Evolutionary conservation across 2,888 invertebrate species (phyloP).

Genomic region (Tethea ocularis): DNA sequence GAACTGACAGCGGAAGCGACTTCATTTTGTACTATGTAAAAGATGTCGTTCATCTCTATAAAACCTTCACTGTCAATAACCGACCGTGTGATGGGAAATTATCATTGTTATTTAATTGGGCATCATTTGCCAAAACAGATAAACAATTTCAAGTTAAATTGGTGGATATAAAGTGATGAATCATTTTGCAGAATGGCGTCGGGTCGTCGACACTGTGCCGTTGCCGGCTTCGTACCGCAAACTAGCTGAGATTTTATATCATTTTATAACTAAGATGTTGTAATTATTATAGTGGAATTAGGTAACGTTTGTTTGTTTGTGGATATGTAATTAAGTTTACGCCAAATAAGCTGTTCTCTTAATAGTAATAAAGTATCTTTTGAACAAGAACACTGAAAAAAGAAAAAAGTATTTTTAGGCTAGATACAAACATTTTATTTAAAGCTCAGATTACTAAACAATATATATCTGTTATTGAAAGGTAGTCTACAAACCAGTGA

Average conservation of each 20-base stretch:
- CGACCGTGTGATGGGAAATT: background rate
- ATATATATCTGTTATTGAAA: too few species aligned
- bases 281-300: background rate
- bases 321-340: background rate
- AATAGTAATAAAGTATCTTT: too few species aligned
- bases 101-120: conserved; percentile 5
- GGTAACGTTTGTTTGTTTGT: background rate
- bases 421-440: too few species aligned
- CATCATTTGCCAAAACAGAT: background rate
- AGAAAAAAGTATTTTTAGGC: too few species aligned
- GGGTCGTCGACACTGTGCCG: conserved; percentile 19
- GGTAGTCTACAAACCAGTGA: too few species aligned
- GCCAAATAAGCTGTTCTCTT: too few species aligned
- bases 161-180: conserved; percentile 17
- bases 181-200: conserved; percentile 17
- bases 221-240: background rate
- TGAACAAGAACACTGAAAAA: too few species aligned
- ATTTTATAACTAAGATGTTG: background rate
- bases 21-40: too few species aligned
- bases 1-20: too few species aligned
- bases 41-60: background rate
- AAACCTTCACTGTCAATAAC: background rate
- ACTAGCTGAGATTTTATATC: background rate
- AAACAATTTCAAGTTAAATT: conserved; percentile 5
- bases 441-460: too few species aligned